These are phyloP conservation scores for Lepus americanus DNA, from an alignment of 2,113 vertebrate genomes.

Conservation along the genomic window DNA sequence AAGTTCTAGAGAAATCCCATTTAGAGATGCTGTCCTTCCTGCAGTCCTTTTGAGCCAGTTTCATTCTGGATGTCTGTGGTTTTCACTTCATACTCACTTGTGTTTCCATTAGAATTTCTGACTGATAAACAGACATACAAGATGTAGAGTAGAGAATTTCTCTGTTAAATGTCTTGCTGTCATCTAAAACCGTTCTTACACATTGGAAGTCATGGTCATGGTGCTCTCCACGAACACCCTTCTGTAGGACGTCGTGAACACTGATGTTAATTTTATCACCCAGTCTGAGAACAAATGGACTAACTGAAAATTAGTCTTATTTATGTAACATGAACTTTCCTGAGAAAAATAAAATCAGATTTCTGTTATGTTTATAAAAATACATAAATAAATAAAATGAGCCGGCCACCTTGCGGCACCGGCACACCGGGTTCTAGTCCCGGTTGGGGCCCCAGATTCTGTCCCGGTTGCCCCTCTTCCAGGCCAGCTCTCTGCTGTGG, in stretches of 20 bases:
- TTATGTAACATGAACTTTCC: constrained; percentile 33
- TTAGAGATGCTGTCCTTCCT: neutral
- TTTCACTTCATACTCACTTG: neutral
- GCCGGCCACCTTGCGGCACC: too few relatives aligned
- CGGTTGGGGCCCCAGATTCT: too few relatives aligned
- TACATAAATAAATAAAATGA: too few relatives aligned
- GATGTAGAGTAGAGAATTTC: neutral
- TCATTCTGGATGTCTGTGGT: neutral
- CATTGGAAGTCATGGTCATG: neutral
- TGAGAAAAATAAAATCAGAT: constrained; percentile 23
- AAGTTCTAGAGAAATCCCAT: neutral
- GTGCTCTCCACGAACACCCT: neutral
- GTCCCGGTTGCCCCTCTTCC: too few relatives aligned
- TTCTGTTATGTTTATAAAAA: neutral
- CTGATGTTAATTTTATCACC: neutral
- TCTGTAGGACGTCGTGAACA: neutral
- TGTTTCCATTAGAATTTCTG: neutral
- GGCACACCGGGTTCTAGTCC: too few relatives aligned
- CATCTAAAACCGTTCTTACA: neutral
- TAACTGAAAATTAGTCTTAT: constrained; percentile 21
- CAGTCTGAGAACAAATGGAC: constrained; percentile 5
- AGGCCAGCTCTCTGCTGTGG: too few relatives aligned
- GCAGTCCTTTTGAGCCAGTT: neutral
- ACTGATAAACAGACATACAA: neutral
- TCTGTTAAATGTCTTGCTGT: neutral